Conservation (phyloP, 1,140 invertebrate genomes). For the Camponotus vicinus region DNA sequence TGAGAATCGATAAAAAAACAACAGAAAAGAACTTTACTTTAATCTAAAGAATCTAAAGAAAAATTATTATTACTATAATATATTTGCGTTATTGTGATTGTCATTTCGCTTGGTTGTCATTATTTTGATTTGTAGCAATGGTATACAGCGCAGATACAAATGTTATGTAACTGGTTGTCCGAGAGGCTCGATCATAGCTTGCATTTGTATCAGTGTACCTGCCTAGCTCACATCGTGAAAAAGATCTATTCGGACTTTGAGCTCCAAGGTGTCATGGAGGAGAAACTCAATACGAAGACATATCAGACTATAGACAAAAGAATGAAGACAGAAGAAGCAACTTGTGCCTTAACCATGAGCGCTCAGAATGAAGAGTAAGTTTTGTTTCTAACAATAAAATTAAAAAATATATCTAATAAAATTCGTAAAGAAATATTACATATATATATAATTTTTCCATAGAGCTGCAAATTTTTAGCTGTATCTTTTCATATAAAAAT, state of each 20-base stretch:
- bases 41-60: not conserved
- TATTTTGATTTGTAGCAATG: conserved; percentile 89
- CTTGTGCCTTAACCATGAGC: conserved; percentile 95
- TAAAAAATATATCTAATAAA: not conserved
- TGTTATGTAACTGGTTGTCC: conserved; percentile 97
- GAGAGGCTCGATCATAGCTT: conserved; percentile 97
- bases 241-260: conserved; percentile 99
- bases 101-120: not conserved
- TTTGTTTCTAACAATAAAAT: not conserved
- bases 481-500: not conserved
- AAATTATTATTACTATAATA: not conserved
- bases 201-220: conserved; percentile 98
- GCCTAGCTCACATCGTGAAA: conserved; percentile 98
- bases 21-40: not conserved
- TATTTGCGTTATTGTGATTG: not conserved
- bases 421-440: too few species aligned
- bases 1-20: conserved; percentile 77
- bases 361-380: conserved; percentile 89
- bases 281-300: conserved; percentile 98
- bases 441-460: not conserved
- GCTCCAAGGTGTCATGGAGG: conserved; percentile 99
- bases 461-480: not conserved
- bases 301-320: conserved; percentile 97
- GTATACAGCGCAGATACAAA: conserved; percentile 97
- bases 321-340: conserved; percentile 98